Conservation (phyloP, 2,113 vertebrate genomes). For the Ciconia maguari region DNA sequence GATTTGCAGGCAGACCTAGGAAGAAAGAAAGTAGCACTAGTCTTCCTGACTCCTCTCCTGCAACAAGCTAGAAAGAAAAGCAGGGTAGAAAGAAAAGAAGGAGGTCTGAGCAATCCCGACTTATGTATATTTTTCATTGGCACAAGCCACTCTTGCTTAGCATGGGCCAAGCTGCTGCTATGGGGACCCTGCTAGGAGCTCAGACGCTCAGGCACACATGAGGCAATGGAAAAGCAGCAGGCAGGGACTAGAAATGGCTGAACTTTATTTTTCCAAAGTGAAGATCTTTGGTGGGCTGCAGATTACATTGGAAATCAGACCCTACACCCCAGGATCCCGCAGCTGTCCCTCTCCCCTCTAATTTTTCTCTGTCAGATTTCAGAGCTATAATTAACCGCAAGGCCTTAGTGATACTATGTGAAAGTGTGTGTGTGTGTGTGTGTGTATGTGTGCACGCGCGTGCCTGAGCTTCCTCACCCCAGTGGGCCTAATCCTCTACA, state of each 20-base stretch:
- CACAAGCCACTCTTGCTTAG: conserved; percentile 22
- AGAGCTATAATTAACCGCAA: conserved; percentile 87
- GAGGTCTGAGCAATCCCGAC: neutral
- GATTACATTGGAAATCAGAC: conserved; percentile 81
- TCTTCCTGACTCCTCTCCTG: neutral
- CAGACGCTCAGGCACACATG: conserved; percentile 25
- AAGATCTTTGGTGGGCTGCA: conserved; percentile 68
- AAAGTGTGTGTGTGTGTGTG: conserved; percentile 68
- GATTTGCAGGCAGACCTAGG: neutral
- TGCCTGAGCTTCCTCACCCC: conserved; percentile 71
- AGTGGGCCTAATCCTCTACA: conserved; percentile 73
- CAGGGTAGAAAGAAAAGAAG: neutral
- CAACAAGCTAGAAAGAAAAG: neutral
- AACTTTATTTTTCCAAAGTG: conserved; percentile 67
- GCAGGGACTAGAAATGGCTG: conserved; percentile 38
- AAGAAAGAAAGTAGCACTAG: neutral
- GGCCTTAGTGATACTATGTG: conserved; percentile 78
- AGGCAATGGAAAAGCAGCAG: conserved; percentile 73
- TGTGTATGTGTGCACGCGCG: neutral
- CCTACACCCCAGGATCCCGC: conserved; percentile 65
- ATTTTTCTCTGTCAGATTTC: conserved; percentile 93
- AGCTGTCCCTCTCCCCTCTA: conserved; percentile 88
- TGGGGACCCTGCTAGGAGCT: conserved; percentile 16
- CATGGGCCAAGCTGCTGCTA: neutral
- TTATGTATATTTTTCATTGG: conserved; percentile 43